phyloP scores from a whole-genome alignment of 30 jellyfish, hydroid and myxozoan species.

The Pseudorhiza aurosa region DNA sequence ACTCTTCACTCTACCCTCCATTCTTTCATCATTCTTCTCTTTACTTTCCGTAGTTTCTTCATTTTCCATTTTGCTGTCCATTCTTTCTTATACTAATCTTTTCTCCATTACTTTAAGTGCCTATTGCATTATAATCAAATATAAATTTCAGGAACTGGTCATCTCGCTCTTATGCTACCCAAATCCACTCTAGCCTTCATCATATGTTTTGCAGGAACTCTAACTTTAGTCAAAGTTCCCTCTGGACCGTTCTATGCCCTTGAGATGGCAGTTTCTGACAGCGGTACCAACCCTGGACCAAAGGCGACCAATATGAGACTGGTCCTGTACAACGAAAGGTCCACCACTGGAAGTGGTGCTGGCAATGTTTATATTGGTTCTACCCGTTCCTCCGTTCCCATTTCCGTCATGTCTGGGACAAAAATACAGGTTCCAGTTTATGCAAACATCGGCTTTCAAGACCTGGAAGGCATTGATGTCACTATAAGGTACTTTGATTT shows the following conservation, averaged over 20 bases:
- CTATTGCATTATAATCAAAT: too few species aligned
- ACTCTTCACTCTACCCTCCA: too few species aligned
- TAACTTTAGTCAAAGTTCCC: slow-evolving; percentile 40
- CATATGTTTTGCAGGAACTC: slow-evolving; percentile 34
- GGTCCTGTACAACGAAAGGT: slow-evolving; percentile 38
- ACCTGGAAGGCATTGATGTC: slow-evolving; percentile 76
- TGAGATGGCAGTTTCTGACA: slow-evolving; percentile 58
- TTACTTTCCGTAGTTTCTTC: too few species aligned
- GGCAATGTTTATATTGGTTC: slow-evolving; percentile 84
- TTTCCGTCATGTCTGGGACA: slow-evolving; percentile 54
- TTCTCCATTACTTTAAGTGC: too few species aligned
- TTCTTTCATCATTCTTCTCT: too few species aligned
- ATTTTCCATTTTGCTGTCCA: too few species aligned
- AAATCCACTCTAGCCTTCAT: too few species aligned
- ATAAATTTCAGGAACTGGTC: too few species aligned
- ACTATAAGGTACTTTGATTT: slow-evolving; percentile 35
- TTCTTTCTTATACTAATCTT: too few species aligned
- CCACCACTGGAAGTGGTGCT: slow-evolving; percentile 37
- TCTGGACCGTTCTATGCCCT: slow-evolving; percentile 48
- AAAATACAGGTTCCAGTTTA: slow-evolving; percentile 75
- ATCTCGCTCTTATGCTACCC: too few species aligned
- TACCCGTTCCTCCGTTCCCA: slow-evolving; percentile 39
- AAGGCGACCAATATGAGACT: slow-evolving; percentile 43
- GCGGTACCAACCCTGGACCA: slow-evolving; percentile 37
- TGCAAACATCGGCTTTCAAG: slow-evolving; percentile 78